Evolutionary conservation across 2,113 vertebrate species (phyloP), one percentile per base, ranked within the genome.

Genomic region (Podilymbus podiceps): DNA sequence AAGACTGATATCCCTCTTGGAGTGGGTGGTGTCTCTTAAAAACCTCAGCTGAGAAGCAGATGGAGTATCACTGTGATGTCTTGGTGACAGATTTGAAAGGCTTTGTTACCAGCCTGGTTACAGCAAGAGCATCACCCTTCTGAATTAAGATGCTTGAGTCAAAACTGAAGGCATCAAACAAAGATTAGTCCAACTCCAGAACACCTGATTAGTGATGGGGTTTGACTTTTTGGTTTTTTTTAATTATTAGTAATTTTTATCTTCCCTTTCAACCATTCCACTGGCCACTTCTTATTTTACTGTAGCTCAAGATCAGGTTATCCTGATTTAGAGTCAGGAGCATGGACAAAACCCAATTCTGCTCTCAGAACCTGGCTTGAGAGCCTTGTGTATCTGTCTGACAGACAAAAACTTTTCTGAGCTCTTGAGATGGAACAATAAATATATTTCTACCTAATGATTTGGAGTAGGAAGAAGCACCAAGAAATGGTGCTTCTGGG

Each of bases 31-130:
- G 52, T 88, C 35, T 82, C 53, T 79, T 60, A 55, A 82, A 90
- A 93, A n/a, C 25, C 53, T 78, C 71, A 82, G 28, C 66, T 85
- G 85, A 67, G 88, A 86, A 86, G 84, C 88, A 95, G 85, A 59
- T 93, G 62, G 44, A 79, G 22, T 47, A 85, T 89, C 79, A 71
- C 73, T 64, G 18, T 72, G 38, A 47, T 62, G 46, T 53, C 50
- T 77, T 75, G 62, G 21, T 90, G 76, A 78, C 58, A 79, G n/a
- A 9, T 69, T 85, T 95, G 63, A 89, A 82, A 77, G 62, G 25
- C 73, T 89, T 67, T 84, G 64, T 80, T 88, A 56, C 38, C 58
- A 93, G 30, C 68, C 42, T 69, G 62, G 42, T 58, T 88, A 82
- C 31, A 93, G 46, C 68, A 69, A 92, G 79, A 85, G 14, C 66